Percentiles rank a stretch among this genome's conserved stretches.
Conservation (phyloP, 1,140 invertebrate genomes). For the Drosophila bocki region DNA sequence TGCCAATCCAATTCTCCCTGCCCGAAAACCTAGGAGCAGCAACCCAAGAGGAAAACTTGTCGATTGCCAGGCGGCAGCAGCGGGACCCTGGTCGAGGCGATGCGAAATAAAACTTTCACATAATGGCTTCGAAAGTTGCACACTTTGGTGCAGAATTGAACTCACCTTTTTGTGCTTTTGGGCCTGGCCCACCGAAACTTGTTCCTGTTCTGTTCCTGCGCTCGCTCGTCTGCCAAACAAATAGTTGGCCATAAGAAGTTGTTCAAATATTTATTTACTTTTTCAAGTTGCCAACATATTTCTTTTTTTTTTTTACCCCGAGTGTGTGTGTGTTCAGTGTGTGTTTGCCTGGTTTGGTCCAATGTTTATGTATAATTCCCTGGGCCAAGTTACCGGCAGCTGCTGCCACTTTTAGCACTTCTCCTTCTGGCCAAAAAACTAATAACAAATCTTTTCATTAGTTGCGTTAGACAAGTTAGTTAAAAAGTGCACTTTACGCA, state of each 20-base stretch:
- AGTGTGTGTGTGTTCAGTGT: slow-evolving; percentile 11
- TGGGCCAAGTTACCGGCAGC: slow-evolving; percentile 50
- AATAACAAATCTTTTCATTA: slow-evolving; percentile 84
- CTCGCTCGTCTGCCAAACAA: slow-evolving; percentile 55
- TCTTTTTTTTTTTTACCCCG: slow-evolving; percentile 26
- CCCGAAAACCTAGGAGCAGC: slow-evolving; percentile 27
- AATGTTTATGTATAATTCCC: slow-evolving; percentile 62
- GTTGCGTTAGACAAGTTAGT: slow-evolving; percentile 82
- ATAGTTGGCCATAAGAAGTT: slow-evolving; percentile 80
- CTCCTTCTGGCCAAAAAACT: slow-evolving; percentile 59
- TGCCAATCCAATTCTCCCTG: slow-evolving; percentile 59
- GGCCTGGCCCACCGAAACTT: slow-evolving; percentile 47
- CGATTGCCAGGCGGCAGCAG: slow-evolving; percentile 33
- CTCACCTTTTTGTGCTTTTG: slow-evolving; percentile 45
- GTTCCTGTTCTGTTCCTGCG: slow-evolving; percentile 41
- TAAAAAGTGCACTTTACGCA: slow-evolving; percentile 77
- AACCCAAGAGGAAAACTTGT: slow-evolving; percentile 48
- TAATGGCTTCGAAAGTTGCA: slow-evolving; percentile 54
- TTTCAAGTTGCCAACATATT: slow-evolving; percentile 72
- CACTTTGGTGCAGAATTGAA: slow-evolving; percentile 45
- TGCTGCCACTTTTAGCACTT: slow-evolving; percentile 64
- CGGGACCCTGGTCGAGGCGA: slow-evolving; percentile 24
- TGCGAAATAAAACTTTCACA: slow-evolving; percentile 64
- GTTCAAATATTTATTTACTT: slow-evolving; percentile 83
- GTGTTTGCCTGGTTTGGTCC: slow-evolving; percentile 36